Conservation (phyloP, 2,113 vertebrate genomes). For the Rhadina sibilatrix region DNA sequence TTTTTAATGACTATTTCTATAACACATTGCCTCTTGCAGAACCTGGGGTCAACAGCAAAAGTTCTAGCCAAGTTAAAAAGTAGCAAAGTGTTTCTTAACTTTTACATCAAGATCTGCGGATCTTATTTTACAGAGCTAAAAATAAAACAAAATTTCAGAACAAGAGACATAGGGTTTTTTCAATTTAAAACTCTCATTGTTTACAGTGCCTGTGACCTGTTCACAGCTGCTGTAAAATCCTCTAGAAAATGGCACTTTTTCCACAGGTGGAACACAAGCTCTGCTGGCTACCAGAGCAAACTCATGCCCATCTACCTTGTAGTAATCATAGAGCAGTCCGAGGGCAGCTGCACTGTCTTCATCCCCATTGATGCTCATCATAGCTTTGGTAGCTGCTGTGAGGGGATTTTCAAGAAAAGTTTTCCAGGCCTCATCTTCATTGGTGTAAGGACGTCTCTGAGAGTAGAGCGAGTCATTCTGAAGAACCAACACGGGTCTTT, state of each 20-base stretch:
- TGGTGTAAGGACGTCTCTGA: slow-evolving; percentile 91
- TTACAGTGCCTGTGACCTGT: slow-evolving; percentile 10
- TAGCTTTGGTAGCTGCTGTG: slow-evolving; percentile 97
- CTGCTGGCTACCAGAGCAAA: background rate
- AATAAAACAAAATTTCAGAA: background rate
- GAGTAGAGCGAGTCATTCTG: slow-evolving; percentile 91
- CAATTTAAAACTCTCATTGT: background rate
- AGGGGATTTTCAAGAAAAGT: slow-evolving; percentile 98
- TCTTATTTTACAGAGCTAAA: background rate
- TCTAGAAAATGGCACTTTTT: slow-evolving; percentile 17
- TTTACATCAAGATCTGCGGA: background rate
- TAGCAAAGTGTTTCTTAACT: background rate
- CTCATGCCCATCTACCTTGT: slow-evolving; percentile 80
- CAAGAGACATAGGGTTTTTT: background rate
- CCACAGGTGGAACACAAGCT: background rate
- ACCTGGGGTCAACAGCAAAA: background rate
- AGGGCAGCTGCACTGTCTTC: slow-evolving; percentile 96
- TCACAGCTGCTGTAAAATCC: slow-evolving; percentile 23
- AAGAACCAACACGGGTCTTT: slow-evolving; percentile 93
- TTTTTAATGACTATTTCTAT: background rate
- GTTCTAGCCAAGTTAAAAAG: background rate
- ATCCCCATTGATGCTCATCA: slow-evolving; percentile 99
- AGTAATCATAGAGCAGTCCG: slow-evolving; percentile 96
- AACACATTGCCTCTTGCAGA: background rate
- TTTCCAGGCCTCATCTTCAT: slow-evolving; percentile 97